Evolutionary conservation across 1,140 invertebrate species (phyloP), one percentile per base, ranked within the genome.

Genomic region (Papilio polytes): DNA sequence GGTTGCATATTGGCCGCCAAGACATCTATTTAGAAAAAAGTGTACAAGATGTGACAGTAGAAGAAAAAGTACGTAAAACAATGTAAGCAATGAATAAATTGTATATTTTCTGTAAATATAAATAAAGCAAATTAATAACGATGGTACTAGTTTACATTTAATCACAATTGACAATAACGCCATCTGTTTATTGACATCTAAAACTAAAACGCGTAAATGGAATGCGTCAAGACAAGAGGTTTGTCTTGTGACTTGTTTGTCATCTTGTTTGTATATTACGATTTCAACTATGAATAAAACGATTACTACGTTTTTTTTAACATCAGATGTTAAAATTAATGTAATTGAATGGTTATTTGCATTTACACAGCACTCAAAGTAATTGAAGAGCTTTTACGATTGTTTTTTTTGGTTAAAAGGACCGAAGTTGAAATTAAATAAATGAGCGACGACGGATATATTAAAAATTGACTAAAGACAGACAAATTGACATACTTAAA

Each of bases 401-500:
- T 26, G 26, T 63, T 26, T 91, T 26, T 91, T 88, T 84, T 90
- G 84, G 85, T 87, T 6, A 3, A 86, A 84, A 84, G 87, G 81
- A 88, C 85, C 86, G 89, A 89, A 90, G 89, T 89, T 85, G 84
- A 48, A 46, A 46, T n/a, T 0, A 26, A 48, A 46, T 18, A 51
- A 74, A 12, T 1, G 18, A 74, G 44, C 10, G 44, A 74, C n/a
- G 44, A 74, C 41, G 44, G 20, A 66, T 31, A 31, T 66, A 22
- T 51, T 26, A 83, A 80, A 86, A 85, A 88, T 86, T 86, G 85
- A 85, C 84, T 53, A 86, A 79, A 77, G 48, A 53, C 74, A 82
- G 83, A 80, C 84, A 86, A 90, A 92, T 92, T 91, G 90, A 91
- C 90, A 88, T 89, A 88, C 73, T 83, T 76, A 84, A 79, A 85